Conservation (phyloP, 2,113 vertebrate species). For the Antigone vipio region DNA sequence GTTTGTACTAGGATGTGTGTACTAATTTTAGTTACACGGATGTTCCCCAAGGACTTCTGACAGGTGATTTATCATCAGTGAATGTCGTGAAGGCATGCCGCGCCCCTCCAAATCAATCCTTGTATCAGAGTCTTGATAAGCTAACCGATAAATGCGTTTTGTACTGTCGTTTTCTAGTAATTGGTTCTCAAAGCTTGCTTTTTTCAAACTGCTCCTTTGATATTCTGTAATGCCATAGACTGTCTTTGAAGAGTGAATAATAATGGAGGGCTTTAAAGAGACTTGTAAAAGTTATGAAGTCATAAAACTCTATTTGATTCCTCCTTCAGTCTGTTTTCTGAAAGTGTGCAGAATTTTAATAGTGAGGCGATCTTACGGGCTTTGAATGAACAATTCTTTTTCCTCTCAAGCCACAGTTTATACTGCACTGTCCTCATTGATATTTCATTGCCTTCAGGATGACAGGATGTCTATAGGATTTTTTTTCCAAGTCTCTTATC, state of each 20-base stretch:
- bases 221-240: background rate
- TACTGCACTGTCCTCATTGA: background rate
- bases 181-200: background rate
- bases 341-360: slow-evolving; percentile 24
- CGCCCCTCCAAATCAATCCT: background rate
- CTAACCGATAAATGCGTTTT: background rate
- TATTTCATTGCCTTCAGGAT: slow-evolving; percentile 24
- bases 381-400: slow-evolving; percentile 15
- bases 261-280: slow-evolving; percentile 48
- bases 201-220: slow-evolving; percentile 35
- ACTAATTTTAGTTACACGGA: background rate
- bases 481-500: background rate
- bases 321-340: slow-evolving; percentile 15
- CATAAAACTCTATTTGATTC: slow-evolving; percentile 58
- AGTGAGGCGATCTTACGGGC: background rate
- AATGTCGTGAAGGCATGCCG: background rate
- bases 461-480: background rate
- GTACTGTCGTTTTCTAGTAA: background rate
- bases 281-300: slow-evolving; percentile 38
- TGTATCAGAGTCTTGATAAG: background rate
- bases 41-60: background rate
- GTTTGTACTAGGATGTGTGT: background rate
- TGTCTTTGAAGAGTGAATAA: slow-evolving; percentile 33
- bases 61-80: background rate
- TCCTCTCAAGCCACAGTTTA: background rate